Percentiles rank a stretch among this genome's conserved stretches.
phyloP scores from a whole-genome alignment of 2,797 vertebrate genomes.

The Microtus californicus region DNA sequence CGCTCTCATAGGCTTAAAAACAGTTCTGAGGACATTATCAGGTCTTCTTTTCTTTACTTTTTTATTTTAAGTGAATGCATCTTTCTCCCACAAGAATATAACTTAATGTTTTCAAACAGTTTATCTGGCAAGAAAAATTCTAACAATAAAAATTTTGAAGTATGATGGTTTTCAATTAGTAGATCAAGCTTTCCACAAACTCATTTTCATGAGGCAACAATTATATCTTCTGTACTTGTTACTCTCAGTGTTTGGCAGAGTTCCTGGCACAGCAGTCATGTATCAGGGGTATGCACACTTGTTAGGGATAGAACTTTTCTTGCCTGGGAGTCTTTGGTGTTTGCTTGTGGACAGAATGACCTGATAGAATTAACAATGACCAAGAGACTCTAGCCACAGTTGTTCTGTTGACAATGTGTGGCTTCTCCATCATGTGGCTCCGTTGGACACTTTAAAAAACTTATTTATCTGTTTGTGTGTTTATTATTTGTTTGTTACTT shows the following conservation, averaged over 20 bases:
- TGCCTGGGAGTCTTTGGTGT: background rate
- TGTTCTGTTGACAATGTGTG: background rate
- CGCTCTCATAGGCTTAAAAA: conserved; percentile 55
- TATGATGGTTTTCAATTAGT: background rate
- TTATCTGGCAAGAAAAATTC: conserved; percentile 19
- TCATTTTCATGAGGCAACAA: conserved; percentile 5
- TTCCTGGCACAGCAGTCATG: background rate
- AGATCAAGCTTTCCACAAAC: background rate
- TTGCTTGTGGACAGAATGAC: background rate
- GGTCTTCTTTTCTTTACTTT: background rate
- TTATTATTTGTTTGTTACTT: background rate
- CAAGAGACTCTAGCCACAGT: background rate
- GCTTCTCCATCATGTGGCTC: background rate
- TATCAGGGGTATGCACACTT: background rate
- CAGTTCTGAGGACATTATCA: background rate
- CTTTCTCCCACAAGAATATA: conserved; percentile 60
- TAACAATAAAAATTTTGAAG: background rate
- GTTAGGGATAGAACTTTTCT: background rate
- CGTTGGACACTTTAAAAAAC: background rate
- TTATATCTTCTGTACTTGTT: background rate
- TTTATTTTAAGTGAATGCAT: background rate
- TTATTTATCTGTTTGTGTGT: background rate
- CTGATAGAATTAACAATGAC: background rate
- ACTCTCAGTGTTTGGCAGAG: background rate
- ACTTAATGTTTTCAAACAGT: conserved; percentile 1